Conservation (phyloP, 2,888 invertebrate genomes). For the Stenichneumon culpator region DNA sequence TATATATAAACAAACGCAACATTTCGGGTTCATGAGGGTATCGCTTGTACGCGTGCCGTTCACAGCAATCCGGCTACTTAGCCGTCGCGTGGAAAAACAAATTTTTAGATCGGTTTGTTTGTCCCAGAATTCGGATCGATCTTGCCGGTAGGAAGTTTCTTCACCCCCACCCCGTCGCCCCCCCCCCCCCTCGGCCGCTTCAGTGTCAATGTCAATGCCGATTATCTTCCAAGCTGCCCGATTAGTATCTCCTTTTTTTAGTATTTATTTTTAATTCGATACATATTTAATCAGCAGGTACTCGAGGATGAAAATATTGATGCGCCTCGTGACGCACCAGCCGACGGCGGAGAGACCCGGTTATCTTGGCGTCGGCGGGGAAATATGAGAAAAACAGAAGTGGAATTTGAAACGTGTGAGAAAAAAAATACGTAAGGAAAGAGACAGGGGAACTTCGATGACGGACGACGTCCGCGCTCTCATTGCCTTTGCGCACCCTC, state of each 20-base stretch:
- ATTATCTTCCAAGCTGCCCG: slow-evolving; percentile 4
- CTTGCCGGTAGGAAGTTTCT: slow-evolving; percentile 10
- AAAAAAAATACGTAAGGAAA: slow-evolving; percentile 24
- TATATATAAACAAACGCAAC: background rate
- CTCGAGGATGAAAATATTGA: slow-evolving; percentile 40
- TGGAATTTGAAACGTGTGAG: background rate
- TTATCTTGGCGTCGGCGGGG: slow-evolving; percentile 44
- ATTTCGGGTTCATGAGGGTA: slow-evolving; percentile 30
- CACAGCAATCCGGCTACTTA: slow-evolving; percentile 74
- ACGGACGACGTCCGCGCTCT: slow-evolving; percentile 75
- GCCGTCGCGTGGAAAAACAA: slow-evolving; percentile 76
- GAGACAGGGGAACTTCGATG: slow-evolving; percentile 65
- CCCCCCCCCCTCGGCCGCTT: background rate
- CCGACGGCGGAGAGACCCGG: slow-evolving; percentile 18
- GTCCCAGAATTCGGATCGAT: slow-evolving; percentile 53
- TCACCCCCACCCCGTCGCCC: too few species aligned
- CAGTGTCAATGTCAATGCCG: slow-evolving; percentile 47
- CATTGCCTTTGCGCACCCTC: slow-evolving; percentile 47
- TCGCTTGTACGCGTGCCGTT: slow-evolving; percentile 39
- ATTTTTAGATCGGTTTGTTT: slow-evolving; percentile 78
- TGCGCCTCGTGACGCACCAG: slow-evolving; percentile 46
- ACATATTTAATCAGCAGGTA: slow-evolving; percentile 52
- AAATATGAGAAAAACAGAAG: slow-evolving; percentile 28
- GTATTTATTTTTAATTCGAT: slow-evolving; percentile 21
- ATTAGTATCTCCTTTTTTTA: slow-evolving; percentile 24